phyloP scores from a whole-genome alignment of 2,113 vertebrate genomes.

The Phylloscopus whistleri region DNA sequence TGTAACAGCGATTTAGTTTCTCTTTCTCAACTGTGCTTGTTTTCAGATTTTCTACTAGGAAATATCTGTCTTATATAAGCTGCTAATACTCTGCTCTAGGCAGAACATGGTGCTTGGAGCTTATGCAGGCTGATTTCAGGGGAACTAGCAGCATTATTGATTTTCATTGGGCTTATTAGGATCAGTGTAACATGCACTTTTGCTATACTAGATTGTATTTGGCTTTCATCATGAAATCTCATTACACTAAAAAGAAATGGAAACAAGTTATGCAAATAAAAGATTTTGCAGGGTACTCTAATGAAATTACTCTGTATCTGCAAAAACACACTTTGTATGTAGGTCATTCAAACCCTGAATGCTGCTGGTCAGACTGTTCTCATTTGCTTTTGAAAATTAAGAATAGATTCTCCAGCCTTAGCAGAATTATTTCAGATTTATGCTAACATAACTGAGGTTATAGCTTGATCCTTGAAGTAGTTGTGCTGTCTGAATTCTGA shows the following conservation, averaged over 20 bases:
- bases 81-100: conserved; percentile 63
- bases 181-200: conserved; percentile 67
- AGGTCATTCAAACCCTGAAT: conserved; percentile 34
- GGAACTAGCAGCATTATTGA: conserved; percentile 73
- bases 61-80: conserved; percentile 33
- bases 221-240: conserved; percentile 75
- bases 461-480: neutral
- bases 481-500: neutral
- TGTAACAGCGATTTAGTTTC: neutral
- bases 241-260: conserved; percentile 73
- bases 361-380: neutral
- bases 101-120: conserved; percentile 54
- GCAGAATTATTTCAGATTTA: neutral
- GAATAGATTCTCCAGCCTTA: neutral
- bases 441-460: neutral
- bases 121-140: conserved; percentile 63
- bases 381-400: conserved; percentile 3
- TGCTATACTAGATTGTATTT: conserved; percentile 70
- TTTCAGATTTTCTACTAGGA: neutral
- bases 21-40: neutral
- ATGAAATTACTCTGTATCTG: conserved; percentile 59
- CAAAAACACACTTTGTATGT: conserved; percentile 47
- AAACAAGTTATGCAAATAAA: conserved; percentile 68
- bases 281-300: conserved; percentile 61
- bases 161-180: conserved; percentile 75